Percentiles rank a stretch among this genome's conserved stretches.
Conservation (phyloP, 2,797 vertebrate species). For the Parauchenoglanis ngamensis region DNA sequence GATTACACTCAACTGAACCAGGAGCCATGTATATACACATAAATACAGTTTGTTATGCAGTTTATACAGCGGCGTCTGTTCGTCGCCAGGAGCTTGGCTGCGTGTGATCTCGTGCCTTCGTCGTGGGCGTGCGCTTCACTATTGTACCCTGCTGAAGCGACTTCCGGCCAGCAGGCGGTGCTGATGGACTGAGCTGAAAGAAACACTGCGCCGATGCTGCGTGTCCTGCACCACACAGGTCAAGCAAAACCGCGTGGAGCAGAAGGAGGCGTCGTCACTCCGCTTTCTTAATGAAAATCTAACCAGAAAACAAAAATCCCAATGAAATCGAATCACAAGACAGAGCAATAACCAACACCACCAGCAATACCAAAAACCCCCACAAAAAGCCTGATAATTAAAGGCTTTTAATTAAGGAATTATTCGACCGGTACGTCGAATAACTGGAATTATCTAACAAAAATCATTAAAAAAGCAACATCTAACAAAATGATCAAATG, state of each 20-base stretch:
- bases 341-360: neutral
- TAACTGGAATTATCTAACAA: neutral
- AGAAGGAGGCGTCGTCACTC: constrained; percentile 68
- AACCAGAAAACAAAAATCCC: constrained; percentile 14
- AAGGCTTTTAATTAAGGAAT: neutral
- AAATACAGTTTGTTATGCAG: constrained; percentile 62
- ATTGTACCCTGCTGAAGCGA: constrained; percentile 57
- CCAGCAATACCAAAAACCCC: neutral
- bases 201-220: constrained; percentile 48
- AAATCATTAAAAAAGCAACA: neutral
- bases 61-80: constrained; percentile 58
- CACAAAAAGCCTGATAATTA: neutral
- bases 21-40: constrained; percentile 70
- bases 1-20: constrained; percentile 62
- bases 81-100: constrained; percentile 32
- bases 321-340: neutral
- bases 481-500: neutral
- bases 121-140: neutral
- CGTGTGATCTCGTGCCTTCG: neutral
- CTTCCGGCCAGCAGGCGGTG: constrained; percentile 63
- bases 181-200: constrained; percentile 54
- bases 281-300: constrained; percentile 83
- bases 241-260: constrained; percentile 63
- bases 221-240: constrained; percentile 47
- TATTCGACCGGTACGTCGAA: neutral